A percentile compares a stretch with the other conserved stretches of the same genome.
phyloP scores from a whole-genome alignment of 2,797 vertebrate genomes.

The Anas flavirostris region DNA sequence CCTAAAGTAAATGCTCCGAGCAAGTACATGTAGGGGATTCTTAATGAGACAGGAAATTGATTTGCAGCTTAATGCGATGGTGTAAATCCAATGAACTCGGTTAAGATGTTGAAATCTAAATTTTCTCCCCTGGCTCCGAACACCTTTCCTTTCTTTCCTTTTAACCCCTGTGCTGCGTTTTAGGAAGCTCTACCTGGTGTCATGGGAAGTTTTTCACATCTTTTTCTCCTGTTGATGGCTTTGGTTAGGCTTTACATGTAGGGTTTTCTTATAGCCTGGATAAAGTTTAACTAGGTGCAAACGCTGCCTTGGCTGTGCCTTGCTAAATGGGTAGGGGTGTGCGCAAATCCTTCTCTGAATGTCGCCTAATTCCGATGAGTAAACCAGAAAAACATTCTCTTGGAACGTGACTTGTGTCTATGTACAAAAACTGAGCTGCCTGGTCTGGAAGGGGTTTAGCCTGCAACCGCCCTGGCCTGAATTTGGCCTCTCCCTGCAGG shows the following conservation, averaged over 20 bases:
- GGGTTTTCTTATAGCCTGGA: background rate
- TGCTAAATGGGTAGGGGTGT: background rate
- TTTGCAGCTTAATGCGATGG: background rate
- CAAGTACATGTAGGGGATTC: background rate
- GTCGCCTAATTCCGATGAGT: background rate
- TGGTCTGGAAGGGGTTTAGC: background rate
- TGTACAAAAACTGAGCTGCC: background rate
- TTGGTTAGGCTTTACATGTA: background rate
- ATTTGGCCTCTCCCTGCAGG: background rate
- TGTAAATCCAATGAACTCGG: background rate
- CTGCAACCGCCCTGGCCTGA: background rate
- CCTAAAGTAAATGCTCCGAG: background rate
- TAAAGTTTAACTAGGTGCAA: background rate
- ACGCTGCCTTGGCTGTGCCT: background rate
- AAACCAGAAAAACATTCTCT: background rate
- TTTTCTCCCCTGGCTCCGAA: background rate
- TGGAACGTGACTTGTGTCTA: background rate
- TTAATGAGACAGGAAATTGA: background rate
- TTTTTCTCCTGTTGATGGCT: background rate
- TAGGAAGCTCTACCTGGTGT: background rate
- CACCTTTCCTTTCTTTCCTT: background rate
- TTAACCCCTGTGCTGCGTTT: background rate
- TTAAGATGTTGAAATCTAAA: background rate
- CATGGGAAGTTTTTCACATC: background rate
- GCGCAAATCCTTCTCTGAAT: background rate